A percentile compares a stretch with the other conserved stretches of the same genome.
These are phyloP conservation scores for Pollenia griseotomentosa DNA, from an alignment of 2,888 invertebrate species.

Conservation along the genomic window DNA sequence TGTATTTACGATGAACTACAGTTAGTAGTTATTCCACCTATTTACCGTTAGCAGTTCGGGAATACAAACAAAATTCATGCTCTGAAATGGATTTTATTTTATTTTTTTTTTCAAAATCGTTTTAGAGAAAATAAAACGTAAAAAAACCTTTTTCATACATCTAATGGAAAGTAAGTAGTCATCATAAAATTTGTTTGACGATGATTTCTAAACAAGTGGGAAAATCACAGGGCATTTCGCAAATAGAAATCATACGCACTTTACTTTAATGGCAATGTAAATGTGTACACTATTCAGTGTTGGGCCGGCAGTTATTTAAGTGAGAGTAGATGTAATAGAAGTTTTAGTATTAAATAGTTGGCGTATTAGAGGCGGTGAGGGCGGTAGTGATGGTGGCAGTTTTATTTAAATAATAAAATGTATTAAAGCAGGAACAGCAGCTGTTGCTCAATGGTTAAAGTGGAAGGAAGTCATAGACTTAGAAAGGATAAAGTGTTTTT, in stretches of 20 bases:
- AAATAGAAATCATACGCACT: constrained; percentile 64
- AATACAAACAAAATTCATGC: constrained; percentile 28
- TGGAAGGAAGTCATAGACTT: constrained; percentile 2
- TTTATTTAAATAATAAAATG: constrained; percentile 47
- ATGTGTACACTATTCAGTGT: background rate
- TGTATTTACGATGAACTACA: background rate
- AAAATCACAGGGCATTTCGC: constrained; percentile 55
- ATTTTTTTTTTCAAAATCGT: background rate
- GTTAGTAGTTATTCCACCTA: constrained; percentile 6
- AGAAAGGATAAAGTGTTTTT: background rate
- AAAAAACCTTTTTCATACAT: constrained; percentile 19
- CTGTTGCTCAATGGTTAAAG: constrained; percentile 7
- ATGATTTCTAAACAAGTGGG: constrained; percentile 60
- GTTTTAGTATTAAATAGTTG: background rate
- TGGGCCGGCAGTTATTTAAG: constrained; percentile 2
- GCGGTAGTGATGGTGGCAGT: background rate
- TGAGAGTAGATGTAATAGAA: background rate
- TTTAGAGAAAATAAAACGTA: background rate
- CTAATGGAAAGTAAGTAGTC: constrained; percentile 56
- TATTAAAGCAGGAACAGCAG: constrained; percentile 29
- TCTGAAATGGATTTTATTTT: constrained; percentile 23
- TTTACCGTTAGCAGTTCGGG: constrained; percentile 11
- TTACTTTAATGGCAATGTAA: constrained; percentile 34
- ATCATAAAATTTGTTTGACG: constrained; percentile 45
- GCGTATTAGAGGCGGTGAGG: too few relatives aligned